phyloP scores from a whole-genome alignment of 2,888 invertebrate genomes.

The Adela reaumurella region DNA sequence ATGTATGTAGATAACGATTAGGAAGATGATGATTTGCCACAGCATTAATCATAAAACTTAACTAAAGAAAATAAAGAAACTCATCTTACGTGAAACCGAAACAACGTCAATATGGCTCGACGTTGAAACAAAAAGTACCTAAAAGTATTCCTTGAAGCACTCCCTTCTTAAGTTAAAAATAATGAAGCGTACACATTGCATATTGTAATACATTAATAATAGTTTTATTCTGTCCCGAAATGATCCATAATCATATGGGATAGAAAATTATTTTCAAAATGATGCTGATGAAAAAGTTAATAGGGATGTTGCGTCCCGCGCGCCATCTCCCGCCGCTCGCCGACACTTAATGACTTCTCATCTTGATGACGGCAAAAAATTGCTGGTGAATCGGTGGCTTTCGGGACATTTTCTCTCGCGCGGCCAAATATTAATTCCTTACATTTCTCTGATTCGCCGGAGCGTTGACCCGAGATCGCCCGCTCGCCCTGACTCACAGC shows the following conservation, averaged over 20 bases:
- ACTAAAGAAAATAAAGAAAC: no score
- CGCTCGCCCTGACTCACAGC: not conserved
- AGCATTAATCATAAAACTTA: no score
- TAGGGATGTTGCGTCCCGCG: slow-evolving; percentile 17
- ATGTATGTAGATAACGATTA: no score
- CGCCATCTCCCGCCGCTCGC: not conserved
- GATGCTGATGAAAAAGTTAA: slow-evolving; percentile 32
- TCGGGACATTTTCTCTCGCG: not conserved
- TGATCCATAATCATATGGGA: slow-evolving; percentile 49
- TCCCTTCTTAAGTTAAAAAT: not conserved
- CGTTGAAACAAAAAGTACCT: no score
- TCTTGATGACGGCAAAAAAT: not conserved
- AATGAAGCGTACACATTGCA: not conserved
- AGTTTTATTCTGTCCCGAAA: slow-evolving; percentile 42
- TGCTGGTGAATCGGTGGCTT: not conserved
- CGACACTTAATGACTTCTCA: not conserved
- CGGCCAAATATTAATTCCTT: not conserved
- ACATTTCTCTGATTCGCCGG: not conserved
- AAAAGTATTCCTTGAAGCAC: not conserved
- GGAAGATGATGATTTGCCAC: no score
- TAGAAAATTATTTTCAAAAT: slow-evolving; percentile 52
- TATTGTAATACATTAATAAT: slow-evolving; percentile 41
- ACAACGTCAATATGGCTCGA: no score
- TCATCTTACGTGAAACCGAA: no score
- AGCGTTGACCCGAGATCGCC: not conserved